These are phyloP conservation scores for Lepus europaeus DNA, from an alignment of 2,113 vertebrate species.

Conservation along the genomic window DNA sequence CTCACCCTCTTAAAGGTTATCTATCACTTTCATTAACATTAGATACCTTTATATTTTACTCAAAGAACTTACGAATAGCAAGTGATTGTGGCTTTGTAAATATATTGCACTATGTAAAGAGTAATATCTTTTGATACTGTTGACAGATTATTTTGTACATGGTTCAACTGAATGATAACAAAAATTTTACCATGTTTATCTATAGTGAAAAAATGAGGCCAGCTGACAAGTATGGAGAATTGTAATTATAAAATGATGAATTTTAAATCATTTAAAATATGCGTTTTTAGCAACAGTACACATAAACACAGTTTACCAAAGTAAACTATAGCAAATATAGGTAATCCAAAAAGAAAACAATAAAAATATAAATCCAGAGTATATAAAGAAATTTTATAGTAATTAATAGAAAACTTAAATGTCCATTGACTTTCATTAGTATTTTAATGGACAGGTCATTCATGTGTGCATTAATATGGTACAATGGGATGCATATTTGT, in stretches of 20 bases:
- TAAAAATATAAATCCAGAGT: not conserved
- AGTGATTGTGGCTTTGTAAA: constrained; percentile 50
- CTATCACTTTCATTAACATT: not conserved
- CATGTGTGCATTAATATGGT: not conserved
- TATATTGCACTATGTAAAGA: constrained; percentile 29
- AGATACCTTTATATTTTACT: constrained; percentile 59
- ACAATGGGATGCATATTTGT: not conserved
- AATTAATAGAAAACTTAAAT: not conserved
- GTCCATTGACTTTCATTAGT: not conserved
- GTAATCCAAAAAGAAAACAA: constrained; percentile 63
- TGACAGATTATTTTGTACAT: constrained; percentile 74
- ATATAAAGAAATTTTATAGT: not conserved
- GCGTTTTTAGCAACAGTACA: constrained; percentile 56
- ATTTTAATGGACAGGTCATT: not conserved
- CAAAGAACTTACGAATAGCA: constrained; percentile 75
- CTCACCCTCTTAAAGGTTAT: constrained; percentile 10
- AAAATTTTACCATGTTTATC: constrained; percentile 41
- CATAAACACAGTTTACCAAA: constrained; percentile 61
- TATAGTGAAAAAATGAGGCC: constrained; percentile 56
- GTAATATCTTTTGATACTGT: constrained; percentile 64
- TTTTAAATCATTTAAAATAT: constrained; percentile 69
- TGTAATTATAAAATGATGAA: constrained; percentile 67
- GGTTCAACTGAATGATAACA: constrained; percentile 68
- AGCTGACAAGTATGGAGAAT: constrained; percentile 71
- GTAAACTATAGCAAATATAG: constrained; percentile 62